A percentile compares a stretch with the other conserved stretches of the same genome.
phyloP scores from a whole-genome alignment of 1,140 invertebrate species.

The Dinoponera quadriceps region DNA sequence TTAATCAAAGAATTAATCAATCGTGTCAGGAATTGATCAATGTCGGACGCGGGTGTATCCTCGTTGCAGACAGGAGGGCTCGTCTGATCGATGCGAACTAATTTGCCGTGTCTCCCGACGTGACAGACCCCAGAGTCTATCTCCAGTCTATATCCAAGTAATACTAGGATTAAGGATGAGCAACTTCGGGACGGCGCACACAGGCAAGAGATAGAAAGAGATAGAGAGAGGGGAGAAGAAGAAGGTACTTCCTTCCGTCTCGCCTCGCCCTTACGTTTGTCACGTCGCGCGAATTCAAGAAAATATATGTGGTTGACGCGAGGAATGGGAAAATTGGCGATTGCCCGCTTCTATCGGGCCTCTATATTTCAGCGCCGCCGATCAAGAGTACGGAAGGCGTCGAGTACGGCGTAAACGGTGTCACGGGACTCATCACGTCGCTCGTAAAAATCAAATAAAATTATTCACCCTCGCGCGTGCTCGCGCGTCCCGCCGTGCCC shows the following conservation, averaged over 20 bases:
- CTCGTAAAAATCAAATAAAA: slow-evolving; percentile 55
- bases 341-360: slow-evolving; percentile 1
- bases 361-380: slow-evolving; percentile 20
- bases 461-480: not conserved
- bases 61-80: slow-evolving; percentile 48
- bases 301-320: slow-evolving; percentile 61
- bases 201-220: too few species aligned
- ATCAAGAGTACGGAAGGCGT: slow-evolving; percentile 4
- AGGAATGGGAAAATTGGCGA: slow-evolving; percentile 58
- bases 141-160: slow-evolving; percentile 72
- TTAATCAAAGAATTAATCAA: slow-evolving; percentile 69
- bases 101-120: slow-evolving; percentile 69
- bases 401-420: slow-evolving; percentile 16
- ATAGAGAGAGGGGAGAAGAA: too few species aligned
- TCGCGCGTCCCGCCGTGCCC: not conserved
- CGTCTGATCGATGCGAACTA: slow-evolving; percentile 72
- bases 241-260: slow-evolving; percentile 45
- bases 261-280: slow-evolving; percentile 55
- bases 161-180: slow-evolving; percentile 73
- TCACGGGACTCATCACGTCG: slow-evolving; percentile 32
- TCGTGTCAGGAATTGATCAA: slow-evolving; percentile 54
- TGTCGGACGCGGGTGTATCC: slow-evolving; percentile 67
- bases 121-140: slow-evolving; percentile 67
- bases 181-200: slow-evolving; percentile 60
- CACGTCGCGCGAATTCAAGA: slow-evolving; percentile 49